Percentiles rank a stretch among this genome's conserved stretches.
phyloP scores from a whole-genome alignment of 2,113 vertebrate species.

The Crotophaga sulcirostris region DNA sequence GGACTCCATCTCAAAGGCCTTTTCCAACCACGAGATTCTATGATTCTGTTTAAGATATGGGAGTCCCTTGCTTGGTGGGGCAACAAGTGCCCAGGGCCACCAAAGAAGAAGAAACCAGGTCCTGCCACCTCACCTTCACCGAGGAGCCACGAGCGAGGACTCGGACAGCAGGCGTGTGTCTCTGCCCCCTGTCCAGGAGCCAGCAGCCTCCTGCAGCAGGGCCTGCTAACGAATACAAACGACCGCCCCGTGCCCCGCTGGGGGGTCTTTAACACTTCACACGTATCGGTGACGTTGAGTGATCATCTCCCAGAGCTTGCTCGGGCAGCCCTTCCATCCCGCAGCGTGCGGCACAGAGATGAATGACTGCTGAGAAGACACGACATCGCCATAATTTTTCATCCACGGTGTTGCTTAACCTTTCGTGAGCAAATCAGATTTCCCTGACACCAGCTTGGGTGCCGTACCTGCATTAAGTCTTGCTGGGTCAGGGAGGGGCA shows the following conservation, averaged over 20 bases:
- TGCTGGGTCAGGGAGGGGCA: conserved; percentile 26
- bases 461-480: background rate
- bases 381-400: background rate
- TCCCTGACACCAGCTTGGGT: background rate
- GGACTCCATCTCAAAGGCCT: no score
- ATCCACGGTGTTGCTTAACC: background rate
- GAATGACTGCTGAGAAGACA: background rate
- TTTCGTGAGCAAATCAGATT: conserved; percentile 20
- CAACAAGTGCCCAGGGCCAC: background rate
- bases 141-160: accelerated
- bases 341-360: background rate
- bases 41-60: no score
- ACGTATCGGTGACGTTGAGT: conserved; percentile 43
- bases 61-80: background rate
- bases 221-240: conserved; percentile 39
- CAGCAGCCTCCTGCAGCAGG: background rate
- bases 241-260: conserved; percentile 13
- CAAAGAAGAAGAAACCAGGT: background rate
- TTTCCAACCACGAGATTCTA: no score
- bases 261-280: conserved; percentile 49
- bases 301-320: background rate
- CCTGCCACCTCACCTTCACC: accelerated
- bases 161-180: accelerated
- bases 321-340: background rate
- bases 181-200: background rate